A percentile compares a stretch with the other conserved stretches of the same genome.
phyloP scores from a whole-genome alignment of 2,113 vertebrate species.

The Polypterus senegalus region DNA sequence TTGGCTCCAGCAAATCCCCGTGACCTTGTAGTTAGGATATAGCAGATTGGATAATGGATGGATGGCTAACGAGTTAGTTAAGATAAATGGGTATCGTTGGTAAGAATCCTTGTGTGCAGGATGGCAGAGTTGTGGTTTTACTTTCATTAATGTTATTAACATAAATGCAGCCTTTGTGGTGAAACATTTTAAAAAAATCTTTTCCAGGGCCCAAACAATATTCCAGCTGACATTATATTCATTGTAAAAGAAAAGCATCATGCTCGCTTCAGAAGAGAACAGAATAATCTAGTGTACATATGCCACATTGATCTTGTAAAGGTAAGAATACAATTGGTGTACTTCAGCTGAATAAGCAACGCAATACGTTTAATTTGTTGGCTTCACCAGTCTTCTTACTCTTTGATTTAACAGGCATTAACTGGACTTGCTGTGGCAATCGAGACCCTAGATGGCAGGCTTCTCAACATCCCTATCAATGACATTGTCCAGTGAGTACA shows the following conservation, averaged over 20 bases:
- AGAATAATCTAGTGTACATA: constrained; percentile 56
- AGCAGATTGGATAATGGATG: too few species aligned
- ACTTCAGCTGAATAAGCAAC: too few species aligned
- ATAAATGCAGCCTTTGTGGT: neutral
- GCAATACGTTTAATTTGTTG: too few species aligned
- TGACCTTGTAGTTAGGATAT: too few species aligned
- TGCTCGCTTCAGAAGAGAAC: constrained; percentile 49
- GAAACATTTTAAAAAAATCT: neutral
- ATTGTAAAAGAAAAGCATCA: constrained; percentile 75
- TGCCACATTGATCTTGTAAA: constrained; percentile 56
- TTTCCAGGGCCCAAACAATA: constrained; percentile 71
- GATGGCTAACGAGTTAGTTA: too few species aligned
- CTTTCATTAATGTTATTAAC: too few species aligned
- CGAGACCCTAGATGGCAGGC: constrained; percentile 71
- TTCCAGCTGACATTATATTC: constrained; percentile 83
- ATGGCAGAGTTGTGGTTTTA: too few species aligned
- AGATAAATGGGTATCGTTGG: neutral
- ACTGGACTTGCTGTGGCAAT: constrained; percentile 69
- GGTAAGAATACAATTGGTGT: constrained; percentile 43
- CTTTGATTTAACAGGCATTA: constrained; percentile 57
- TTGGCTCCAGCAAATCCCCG: too few species aligned
- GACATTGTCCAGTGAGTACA: constrained; percentile 79
- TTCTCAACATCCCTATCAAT: constrained; percentile 77
- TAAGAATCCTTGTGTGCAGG: neutral
- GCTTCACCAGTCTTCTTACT: neutral